Evolutionary conservation across 2,797 vertebrate genomes (phyloP), one percentile per base, ranked within the genome.

Genomic region (Poeciliopsis gracilis): DNA sequence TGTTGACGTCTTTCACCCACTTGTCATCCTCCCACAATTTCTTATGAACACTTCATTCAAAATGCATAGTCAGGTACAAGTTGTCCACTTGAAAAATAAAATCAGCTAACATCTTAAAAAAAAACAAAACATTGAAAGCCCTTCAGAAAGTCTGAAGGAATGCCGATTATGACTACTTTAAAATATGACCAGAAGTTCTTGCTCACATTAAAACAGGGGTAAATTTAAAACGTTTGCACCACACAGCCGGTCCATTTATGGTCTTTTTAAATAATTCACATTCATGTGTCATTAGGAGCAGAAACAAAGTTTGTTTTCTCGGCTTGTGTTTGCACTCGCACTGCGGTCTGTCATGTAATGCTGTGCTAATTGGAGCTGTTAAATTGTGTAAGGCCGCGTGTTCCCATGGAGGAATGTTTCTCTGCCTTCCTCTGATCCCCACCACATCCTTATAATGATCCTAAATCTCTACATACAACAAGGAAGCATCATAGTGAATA

Each of bases 361-460:
- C 16, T 51, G 72, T 36, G 72, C 33, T 84, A 79, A 85, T 63
- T 87, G 66, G 73, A 86, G 38, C 36, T 10, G 7, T 79, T 75
- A 63, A 25, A 86, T 84, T 80, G 88, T 84, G 57, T 66, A 77
- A 72, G 53, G 69, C 55, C 83, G 57, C 84, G 82, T 57, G 38
- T 78, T 51, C 33, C 51, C 59, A 38, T 61, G 38, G 25, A 77
- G 61, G 36, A 77, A 1, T 4, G 71, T 61, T 43, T 38, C 20
- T 49, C 53, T 71, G 53, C 72, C 55, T 63, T 11, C 51, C n/a
- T 77, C 28, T 79, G 33, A 59, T 72, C 53, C 15, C 53, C 45
- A 47, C 51, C 28, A 25, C 51, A 45, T 4, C 11, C n/a, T 57
- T 69, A 9, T 46, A 57, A 70, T 30, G 11, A 43, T n/a, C 38